Evolutionary conservation across 2,113 vertebrate genomes (phyloP), one percentile per base, ranked within the genome.

Genomic region (Hippocampus zosterae): DNA sequence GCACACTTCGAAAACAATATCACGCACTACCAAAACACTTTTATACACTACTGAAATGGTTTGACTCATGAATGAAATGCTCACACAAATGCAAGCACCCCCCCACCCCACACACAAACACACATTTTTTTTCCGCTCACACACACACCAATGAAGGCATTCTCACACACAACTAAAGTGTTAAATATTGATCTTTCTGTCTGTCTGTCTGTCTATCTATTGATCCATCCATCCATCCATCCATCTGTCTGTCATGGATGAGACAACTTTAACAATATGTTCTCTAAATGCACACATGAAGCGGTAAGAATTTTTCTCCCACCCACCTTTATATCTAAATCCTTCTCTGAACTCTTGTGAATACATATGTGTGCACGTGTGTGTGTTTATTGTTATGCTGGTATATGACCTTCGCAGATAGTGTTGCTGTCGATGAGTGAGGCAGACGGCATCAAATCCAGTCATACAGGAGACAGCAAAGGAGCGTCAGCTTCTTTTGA

Each of bases 391-490:
- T 65, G 41, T 69, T 77, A 80, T 83, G 77, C 77, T 79, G 77
- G 78, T 83, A 74, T 83, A 75, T 79, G 82, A 84, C 81, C 82
- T 87, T 87, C 76, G 77, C 18, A 63, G 5, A 33, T 33, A 5
- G 57, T 18, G 71, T 71, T 81, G 74, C 70, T 55, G 70, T 71
- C 72, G 80, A 82, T 79, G 68, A 77, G 78, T 63, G 74, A 12
- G 67, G 67, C 81, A 85, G 87, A 83, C 76, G 74, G 77, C 84
- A 87, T 85, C 70, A 77, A 78, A 86, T 86, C 74, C 82, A 69
- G 76, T 71, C 68, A 50, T 52, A 72, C 42, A 66, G 55, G 41
- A 70, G 65, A 52, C 7, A 0, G 29, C 67, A 55, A 74, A n/a
- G 52, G 67, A 71, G 68, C 68, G 25, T 79, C 70, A 52, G 44